phyloP scores from a whole-genome alignment of 2,888 invertebrate genomes.

The Eupithecia tripunctaria region DNA sequence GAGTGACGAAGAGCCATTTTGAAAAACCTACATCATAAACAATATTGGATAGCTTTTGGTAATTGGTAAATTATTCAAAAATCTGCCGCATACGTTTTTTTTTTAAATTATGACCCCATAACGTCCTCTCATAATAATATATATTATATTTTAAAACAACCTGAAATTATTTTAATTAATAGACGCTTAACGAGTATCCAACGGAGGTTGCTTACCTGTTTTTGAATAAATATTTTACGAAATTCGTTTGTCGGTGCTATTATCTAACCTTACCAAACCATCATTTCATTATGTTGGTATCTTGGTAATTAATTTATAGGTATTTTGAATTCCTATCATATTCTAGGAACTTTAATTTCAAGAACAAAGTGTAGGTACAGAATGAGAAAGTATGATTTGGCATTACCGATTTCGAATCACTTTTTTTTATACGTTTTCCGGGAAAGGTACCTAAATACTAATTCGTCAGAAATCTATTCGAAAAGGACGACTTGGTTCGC shows the following conservation, averaged over 20 bases:
- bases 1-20: not conserved
- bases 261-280: slow-evolving; percentile 9
- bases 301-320: no score
- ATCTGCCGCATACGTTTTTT: slow-evolving; percentile 16
- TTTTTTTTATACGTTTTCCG: no score
- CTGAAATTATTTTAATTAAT: slow-evolving; percentile 42
- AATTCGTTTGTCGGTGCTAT: slow-evolving; percentile 24
- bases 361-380: no score
- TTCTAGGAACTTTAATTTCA: no score
- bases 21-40: slow-evolving; percentile 8
- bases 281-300: slow-evolving; percentile 20
- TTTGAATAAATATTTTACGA: slow-evolving; percentile 28
- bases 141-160: slow-evolving; percentile 26
- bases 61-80: slow-evolving; percentile 35
- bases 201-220: slow-evolving; percentile 36
- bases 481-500: no score
- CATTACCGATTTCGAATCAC: no score
- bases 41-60: slow-evolving; percentile 1
- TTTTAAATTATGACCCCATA: slow-evolving; percentile 28
- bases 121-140: slow-evolving; percentile 28
- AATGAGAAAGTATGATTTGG: no score
- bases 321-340: no score
- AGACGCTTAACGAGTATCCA: slow-evolving; percentile 34
- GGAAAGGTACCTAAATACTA: no score
- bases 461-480: no score